Evolutionary conservation across 2,113 vertebrate species (phyloP), one percentile per base, ranked within the genome.

Genomic region (Semnopithecus entellus): DNA sequence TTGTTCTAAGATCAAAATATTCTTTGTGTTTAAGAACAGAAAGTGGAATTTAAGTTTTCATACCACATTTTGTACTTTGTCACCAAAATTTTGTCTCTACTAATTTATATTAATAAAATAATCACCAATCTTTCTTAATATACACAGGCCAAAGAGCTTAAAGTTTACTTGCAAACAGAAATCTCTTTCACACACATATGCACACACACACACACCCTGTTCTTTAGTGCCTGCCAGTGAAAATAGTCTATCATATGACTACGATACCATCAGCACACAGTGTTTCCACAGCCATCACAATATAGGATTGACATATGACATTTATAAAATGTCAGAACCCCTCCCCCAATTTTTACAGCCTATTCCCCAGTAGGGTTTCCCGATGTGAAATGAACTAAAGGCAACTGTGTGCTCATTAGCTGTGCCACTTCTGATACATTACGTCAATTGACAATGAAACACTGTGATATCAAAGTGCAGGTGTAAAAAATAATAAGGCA

Each of bases 401-500:
- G 96, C 95, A 96, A 98, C 95, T 25, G 79, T 94, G 94, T 97
- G 96, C 96, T 98, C 96, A 98, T 98, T 98, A 98, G 88, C 84
- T 27, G 85, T 96, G 87, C 96, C 90, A 97, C 90, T 96, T 97
- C 95, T 97, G 93, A 96, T 96, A 94, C 88, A 76, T 93, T 95
- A 90, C 12, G 16, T 90, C 91, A 84, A 96, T 66, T 97, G 96
- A 98, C 96, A 98, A 97, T 88, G 95, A 98, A 96, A 92, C 90
- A 89, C 96, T 80, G 93, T 82, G 75, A 95, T 97, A 98, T 98
- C 97, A 98, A 97, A 97, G 95, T 98, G 91, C 96, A 98, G 97
- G 85, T 97, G 79, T 98, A 98, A 98, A 98, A 98, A 98, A 97
- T 97, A 97, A 98, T 97, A 98, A 98, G 97, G 95, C 91, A 91